Evolutionary conservation across 2,113 vertebrate species (phyloP), one percentile per base, ranked within the genome.

Genomic region (Scolopax mira): DNA sequence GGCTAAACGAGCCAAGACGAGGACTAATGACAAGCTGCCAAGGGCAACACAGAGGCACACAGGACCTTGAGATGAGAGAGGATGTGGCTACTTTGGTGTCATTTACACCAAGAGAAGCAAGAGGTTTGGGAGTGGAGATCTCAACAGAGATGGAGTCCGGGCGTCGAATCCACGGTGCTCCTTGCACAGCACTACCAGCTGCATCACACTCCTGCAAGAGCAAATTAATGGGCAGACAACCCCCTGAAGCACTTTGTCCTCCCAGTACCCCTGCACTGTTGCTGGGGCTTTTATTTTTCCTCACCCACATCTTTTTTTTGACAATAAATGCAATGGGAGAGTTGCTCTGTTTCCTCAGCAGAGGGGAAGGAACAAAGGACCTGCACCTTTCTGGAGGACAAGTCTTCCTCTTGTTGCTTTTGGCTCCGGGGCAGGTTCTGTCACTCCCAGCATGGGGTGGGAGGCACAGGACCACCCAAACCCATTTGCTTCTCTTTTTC

Each of bases 151-250:
- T 6, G 7, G 13, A 84, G 6, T 10, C 11, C 11, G 41, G 7
- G 19, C 51, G n/a, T 23, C 33, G 73, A 46, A 44, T 3, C 18
- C 51, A 16, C 2, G 8, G 23, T 31, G 27, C 37, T 75, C 57
- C 48, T 65, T 61, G 33, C 49, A 64, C 19, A 35, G 66, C 10
- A 9, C 31, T 46, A 41, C 35, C 37, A 39, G 58, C 28, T 69
- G 49, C 44, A 41, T 2, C 1, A 4, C 2, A 3, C 2, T 3
- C 8, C 48, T n/a, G 31, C 28, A 75, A 23, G 11, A 69, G 44
- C 62, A 81, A 49, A 69, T 10, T 69, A 37, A 60, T 4, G 19
- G 44, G 23, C 9, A 48, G 35, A 82, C 6, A 19, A 30, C 10
- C 5, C 31, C 13, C 11, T 1, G 0, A 15, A 71, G 6, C 1